Conservation (phyloP, 2,113 vertebrate species). For the Electrona antarctica region DNA sequence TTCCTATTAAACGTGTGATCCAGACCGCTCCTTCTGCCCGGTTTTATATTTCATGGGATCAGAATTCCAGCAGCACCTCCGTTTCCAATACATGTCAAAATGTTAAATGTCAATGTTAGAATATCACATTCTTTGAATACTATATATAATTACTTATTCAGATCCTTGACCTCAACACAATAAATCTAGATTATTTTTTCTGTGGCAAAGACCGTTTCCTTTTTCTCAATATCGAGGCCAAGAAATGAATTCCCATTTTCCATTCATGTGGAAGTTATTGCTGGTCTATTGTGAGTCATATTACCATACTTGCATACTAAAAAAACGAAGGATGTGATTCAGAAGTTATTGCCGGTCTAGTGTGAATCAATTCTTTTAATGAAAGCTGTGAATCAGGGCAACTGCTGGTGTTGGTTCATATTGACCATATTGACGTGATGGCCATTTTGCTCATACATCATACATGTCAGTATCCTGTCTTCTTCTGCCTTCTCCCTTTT, state of each 20-base stretch:
- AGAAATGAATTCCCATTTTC: not conserved
- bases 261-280: not conserved
- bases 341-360: not conserved
- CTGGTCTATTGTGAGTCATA: not conserved
- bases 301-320: not conserved
- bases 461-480: not conserved
- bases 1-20: too few species aligned
- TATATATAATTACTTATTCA: slow-evolving; percentile 16
- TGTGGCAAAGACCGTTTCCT: not conserved
- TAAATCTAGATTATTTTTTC: not conserved
- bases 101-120: not conserved
- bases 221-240: not conserved
- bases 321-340: not conserved
- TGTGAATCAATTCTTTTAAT: too few species aligned
- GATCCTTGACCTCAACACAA: not conserved
- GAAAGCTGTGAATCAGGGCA: too few species aligned
- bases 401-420: too few species aligned
- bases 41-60: too few species aligned
- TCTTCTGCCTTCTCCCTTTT: not conserved
- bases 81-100: too few species aligned
- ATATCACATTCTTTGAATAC: not conserved
- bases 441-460: too few species aligned
- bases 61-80: too few species aligned
- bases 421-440: too few species aligned
- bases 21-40: too few species aligned